Evolutionary conservation across 2,888 invertebrate genomes (phyloP), one percentile per base, ranked within the genome.

Genomic region (Choristoneura rosaceana): DNA sequence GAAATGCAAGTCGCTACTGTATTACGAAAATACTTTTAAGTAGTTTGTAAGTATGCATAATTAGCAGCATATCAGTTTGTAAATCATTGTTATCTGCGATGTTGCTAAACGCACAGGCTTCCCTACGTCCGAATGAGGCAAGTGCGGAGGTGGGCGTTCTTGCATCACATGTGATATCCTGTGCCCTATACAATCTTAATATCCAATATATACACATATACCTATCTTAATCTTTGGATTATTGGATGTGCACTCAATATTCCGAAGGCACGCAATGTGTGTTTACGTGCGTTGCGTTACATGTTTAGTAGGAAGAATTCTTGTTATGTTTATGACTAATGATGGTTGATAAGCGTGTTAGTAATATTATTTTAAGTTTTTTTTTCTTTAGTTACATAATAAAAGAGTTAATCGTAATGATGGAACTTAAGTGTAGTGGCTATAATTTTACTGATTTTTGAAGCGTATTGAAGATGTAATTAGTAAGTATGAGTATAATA

Each of bases 101-200:
- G 80, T 89, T 84, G 78, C 79, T 75, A 79, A 79, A 83, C 71
- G 34, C 34, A 65, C 64, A 74, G 70, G 78, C 78, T 84, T 87
- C 85, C 85, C 81, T 82, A 81, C 77, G 69, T 71, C 33, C 41
- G 10, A 45, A 69, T 84, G 81, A 78, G 77, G 84, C 78, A 88
- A 88, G 70, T 45, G 71, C 80, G 82, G 83, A 83, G 79, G 79
- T 76, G 64, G 73, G 65, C 74, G 78, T 75, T 77, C 76, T 87
- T 86, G 82, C 84, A 78, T 80, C 79, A 84, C 77, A 45, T 69
- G 76, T 78, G 76, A 80, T 83, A 87, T 84, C 82, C 83, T 84
- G 79, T 69, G 74, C 74, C 76, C 52, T 76, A 9, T 17, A 77
- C 64, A 69, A 73, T 60, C 52, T 52, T 71, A 66, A 15, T 52